A percentile compares a stretch with the other conserved stretches of the same genome.
phyloP scores from a whole-genome alignment of 2,888 invertebrate species.

The Ypsolopha scabrella region DNA sequence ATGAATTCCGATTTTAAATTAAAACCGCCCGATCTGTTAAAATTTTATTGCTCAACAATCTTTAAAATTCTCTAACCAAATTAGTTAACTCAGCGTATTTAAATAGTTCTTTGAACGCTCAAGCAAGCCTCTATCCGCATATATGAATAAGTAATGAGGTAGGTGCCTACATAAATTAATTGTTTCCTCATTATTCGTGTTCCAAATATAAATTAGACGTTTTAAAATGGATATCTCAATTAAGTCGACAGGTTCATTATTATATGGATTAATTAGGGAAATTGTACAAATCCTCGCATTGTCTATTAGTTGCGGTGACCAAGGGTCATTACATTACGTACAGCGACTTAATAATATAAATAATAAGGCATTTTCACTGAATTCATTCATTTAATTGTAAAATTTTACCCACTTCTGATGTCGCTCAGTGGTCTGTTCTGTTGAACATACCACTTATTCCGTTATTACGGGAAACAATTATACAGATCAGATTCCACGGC shows the following conservation, averaged over 20 bases:
- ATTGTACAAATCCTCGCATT: too few species aligned
- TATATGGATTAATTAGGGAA: too few species aligned
- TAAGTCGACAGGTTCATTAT: neutral
- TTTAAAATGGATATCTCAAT: neutral
- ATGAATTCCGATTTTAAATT: neutral
- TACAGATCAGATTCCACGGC: too few species aligned
- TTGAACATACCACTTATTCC: too few species aligned
- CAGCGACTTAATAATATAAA: too few species aligned
- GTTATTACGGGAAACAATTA: too few species aligned
- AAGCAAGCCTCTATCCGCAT: neutral
- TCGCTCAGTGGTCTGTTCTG: too few species aligned
- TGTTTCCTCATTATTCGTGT: conserved; percentile 1
- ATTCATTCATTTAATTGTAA: too few species aligned
- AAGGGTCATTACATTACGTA: too few species aligned
- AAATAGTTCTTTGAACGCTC: neutral
- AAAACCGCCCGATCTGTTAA: neutral
- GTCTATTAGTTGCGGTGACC: too few species aligned
- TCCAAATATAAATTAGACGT: neutral
- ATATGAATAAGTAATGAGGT: neutral
- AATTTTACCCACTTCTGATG: too few species aligned
- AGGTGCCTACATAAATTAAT: neutral
- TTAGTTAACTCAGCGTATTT: neutral
- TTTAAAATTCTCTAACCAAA: neutral
- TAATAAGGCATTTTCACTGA: too few species aligned
- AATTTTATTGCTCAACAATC: neutral